These are phyloP conservation scores for Ariopsis seemanni DNA, from an alignment of 2,113 vertebrate species.

Conservation along the genomic window DNA sequence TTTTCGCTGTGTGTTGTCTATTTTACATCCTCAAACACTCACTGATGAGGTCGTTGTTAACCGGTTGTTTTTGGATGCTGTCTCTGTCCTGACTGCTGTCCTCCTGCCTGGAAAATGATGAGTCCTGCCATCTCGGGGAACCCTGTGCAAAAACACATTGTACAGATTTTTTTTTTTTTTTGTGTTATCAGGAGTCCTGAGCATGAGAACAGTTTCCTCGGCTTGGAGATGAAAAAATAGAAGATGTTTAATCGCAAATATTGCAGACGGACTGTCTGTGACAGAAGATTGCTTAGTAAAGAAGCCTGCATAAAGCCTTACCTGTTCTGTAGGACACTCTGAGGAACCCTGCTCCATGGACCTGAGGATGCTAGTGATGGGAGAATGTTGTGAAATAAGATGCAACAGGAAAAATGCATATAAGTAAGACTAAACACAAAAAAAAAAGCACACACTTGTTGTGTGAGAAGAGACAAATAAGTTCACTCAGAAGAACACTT, in stretches of 20 bases:
- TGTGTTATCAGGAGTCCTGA: not conserved
- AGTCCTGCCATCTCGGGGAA: conserved; percentile 79
- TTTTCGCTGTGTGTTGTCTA: not conserved
- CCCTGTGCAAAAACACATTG: conserved; percentile 65
- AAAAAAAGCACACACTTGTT: not conserved
- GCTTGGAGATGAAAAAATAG: not conserved
- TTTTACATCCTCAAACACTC: conserved; percentile 61
- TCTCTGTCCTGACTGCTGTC: conserved; percentile 79
- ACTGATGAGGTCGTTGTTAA: conserved; percentile 83
- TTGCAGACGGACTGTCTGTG: not conserved
- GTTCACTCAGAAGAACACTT: not conserved
- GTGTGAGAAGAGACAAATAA: not conserved
- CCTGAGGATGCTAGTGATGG: conserved; percentile 78
- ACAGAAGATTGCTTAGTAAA: not conserved
- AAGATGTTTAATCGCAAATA: not conserved
- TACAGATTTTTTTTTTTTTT: not conserved
- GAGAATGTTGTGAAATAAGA: conserved; percentile 32
- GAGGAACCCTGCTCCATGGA: conserved; percentile 83
- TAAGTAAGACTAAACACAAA: not conserved
- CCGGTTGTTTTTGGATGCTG: conserved; percentile 76
- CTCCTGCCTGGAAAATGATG: conserved; percentile 83
- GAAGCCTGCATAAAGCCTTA: conserved; percentile 52
- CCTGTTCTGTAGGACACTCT: conserved; percentile 80
- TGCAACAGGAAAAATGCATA: not conserved
- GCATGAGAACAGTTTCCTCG: not conserved